Evolutionary conservation across 2,797 vertebrate species (phyloP), one percentile per base, ranked within the genome.

Genomic region (Lates japonicus): DNA sequence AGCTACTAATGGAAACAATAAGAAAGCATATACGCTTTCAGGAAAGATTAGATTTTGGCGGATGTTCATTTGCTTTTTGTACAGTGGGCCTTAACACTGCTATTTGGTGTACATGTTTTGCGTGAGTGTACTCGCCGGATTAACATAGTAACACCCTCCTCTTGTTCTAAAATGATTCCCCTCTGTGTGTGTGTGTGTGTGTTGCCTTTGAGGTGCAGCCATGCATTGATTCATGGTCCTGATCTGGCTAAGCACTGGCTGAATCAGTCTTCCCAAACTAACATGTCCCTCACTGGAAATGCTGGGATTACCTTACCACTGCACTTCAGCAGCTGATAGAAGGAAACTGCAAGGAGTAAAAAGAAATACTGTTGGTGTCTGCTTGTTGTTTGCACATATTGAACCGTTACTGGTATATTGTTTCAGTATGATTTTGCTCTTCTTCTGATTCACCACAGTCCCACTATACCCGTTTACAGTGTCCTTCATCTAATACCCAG

Each of bases 1-100:
- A 87, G 87, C 88, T 3, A 88, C 86, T 88, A 88, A 86, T 62
- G 78, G 61, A 70, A 51, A 94, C 92, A 92, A 91, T 88, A 68
- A 55, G 55, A 83, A 85, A 78, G 88, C 71, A 70, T 87, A 87
- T n/a, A n/a, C n/a, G n/a, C n/a, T n/a, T n/a, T 89, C 89, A 84
- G 74, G 89, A 76, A 80, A 82, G 87, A 86, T 93, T 87, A 77
- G 44, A 83, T 91, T 84, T 87, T 66, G n/a, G 51, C 6, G 1
- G 87, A 79, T 84, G 92, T 84, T 86, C 57, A 41, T 78, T 88
- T 83, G 39, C 71, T 82, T 80, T 82, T 85, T 85, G 64, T 87
- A 37, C 61, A 49, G 77, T 6, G 68, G 74, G 61, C 63, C 81
- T 91, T 88, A 79, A n/a, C n/a, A n/a, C n/a, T 89, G 64, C 29